Percentiles rank a stretch among this genome's conserved stretches.
These are phyloP conservation scores for Lepidurus packardi DNA, from an alignment of 1,140 invertebrate species.

Conservation along the genomic window DNA sequence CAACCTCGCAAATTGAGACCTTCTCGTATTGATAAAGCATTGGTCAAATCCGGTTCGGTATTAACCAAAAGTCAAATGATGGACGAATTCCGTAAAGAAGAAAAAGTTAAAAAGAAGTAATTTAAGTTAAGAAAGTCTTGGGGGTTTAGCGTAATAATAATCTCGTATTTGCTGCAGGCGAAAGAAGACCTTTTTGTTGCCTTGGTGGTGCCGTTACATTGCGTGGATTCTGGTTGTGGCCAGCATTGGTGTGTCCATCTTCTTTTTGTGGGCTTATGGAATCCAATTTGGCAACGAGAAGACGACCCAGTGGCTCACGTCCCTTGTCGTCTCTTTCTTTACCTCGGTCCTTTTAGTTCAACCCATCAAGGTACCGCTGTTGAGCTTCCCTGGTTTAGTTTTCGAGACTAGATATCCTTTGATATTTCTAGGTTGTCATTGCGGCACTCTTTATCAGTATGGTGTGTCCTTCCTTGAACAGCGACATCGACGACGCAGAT, in stretches of 20 bases:
- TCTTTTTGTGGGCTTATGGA: conserved; percentile 53
- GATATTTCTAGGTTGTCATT: conserved; percentile 46
- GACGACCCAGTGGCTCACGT: conserved; percentile 53
- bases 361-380: conserved; percentile 49
- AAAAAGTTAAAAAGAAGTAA: conserved; percentile 23
- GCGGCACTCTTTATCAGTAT: conserved; percentile 50
- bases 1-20: conserved; percentile 35
- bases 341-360: conserved; percentile 53
- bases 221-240: conserved; percentile 49
- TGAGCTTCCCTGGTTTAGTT: background rate
- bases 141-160: background rate
- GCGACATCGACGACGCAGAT: conserved; percentile 49
- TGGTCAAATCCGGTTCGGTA: conserved; percentile 22
- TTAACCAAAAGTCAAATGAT: background rate
- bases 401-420: conserved; percentile 28
- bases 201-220: conserved; percentile 50
- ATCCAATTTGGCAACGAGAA: conserved; percentile 53
- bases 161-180: background rate
- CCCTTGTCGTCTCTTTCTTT: conserved; percentile 53
- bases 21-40: conserved; percentile 37
- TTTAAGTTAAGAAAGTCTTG: conserved; percentile 24
- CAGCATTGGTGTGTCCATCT: conserved; percentile 45
- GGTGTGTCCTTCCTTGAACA: conserved; percentile 48
- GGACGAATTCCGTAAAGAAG: conserved; percentile 3
- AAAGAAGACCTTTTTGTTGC: conserved; percentile 43